phyloP scores from a whole-genome alignment of 2,888 invertebrate genomes.

The Eulithis prunata region DNA sequence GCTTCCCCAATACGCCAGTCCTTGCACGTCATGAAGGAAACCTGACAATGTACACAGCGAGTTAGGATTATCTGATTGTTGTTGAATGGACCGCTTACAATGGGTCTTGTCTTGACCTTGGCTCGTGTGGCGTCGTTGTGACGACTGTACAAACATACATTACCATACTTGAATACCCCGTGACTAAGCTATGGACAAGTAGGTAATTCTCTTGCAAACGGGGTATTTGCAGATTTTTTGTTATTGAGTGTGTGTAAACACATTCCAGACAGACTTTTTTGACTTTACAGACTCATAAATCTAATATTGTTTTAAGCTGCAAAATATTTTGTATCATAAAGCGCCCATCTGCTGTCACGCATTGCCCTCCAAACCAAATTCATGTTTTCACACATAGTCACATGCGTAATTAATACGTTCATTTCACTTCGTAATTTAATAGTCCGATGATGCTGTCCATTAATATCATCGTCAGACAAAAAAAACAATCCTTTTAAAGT shows the following conservation, averaged over 20 bases:
- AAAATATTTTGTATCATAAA: no score
- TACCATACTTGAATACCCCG: slow-evolving; percentile 62
- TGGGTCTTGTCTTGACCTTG: slow-evolving; percentile 58
- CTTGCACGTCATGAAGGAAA: slow-evolving; percentile 42
- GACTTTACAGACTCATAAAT: no score
- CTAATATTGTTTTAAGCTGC: no score
- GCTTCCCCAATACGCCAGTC: slow-evolving; percentile 44
- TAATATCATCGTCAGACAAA: no score
- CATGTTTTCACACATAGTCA: no score
- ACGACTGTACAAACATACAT: slow-evolving; percentile 68
- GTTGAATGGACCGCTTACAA: slow-evolving; percentile 53
- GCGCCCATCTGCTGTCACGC: no score
- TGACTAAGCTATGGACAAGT: slow-evolving; percentile 56
- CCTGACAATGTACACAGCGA: slow-evolving; percentile 48
- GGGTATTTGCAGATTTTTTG: slow-evolving; percentile 14
- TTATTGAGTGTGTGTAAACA: slow-evolving; percentile 4
- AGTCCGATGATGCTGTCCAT: no score
- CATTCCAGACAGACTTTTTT: background rate
- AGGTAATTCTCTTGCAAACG: slow-evolving; percentile 33
- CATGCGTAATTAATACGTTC: no score
- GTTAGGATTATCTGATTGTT: slow-evolving; percentile 46
- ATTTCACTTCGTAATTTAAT: no score
- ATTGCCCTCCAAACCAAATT: no score
- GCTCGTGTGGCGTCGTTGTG: slow-evolving; percentile 54
- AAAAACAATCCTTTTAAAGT: no score